Percentiles rank a stretch among this genome's conserved stretches.
phyloP scores from a whole-genome alignment of 2,113 vertebrate genomes.

The Myotis brandtii region DNA sequence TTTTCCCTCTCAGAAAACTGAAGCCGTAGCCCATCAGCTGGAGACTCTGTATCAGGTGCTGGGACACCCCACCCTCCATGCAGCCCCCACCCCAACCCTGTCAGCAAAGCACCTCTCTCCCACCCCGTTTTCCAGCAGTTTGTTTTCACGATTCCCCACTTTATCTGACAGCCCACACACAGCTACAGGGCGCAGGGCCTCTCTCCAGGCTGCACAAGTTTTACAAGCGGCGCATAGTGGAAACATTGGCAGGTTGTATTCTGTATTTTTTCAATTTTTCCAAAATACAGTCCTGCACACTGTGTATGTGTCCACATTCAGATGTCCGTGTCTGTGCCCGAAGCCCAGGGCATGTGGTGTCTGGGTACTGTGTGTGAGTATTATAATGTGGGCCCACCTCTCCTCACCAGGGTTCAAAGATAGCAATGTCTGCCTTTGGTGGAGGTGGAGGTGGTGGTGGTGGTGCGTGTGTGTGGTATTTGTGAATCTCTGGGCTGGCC shows the following conservation, averaged over 20 bases:
- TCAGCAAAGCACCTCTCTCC: not conserved
- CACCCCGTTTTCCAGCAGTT: conserved; percentile 11
- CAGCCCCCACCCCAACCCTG: not conserved
- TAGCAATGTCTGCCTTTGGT: not conserved
- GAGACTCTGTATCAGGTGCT: not conserved
- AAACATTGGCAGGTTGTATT: conserved; percentile 78
- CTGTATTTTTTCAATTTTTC: conserved; percentile 31
- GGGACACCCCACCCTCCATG: not conserved
- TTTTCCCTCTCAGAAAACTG: not conserved
- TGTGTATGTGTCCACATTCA: not conserved
- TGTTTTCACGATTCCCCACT: conserved; percentile 67
- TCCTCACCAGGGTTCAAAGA: conserved; percentile 68
- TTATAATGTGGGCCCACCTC: not conserved
- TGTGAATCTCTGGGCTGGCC: not conserved
- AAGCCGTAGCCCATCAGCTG: not conserved
- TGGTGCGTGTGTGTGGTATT: not conserved
- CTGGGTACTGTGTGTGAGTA: not conserved
- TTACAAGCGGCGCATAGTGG: conserved; percentile 81
- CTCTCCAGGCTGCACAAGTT: conserved; percentile 72
- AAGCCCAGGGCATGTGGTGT: not conserved
- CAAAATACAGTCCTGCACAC: conserved; percentile 64
- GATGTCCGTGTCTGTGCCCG: not conserved
- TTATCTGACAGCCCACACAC: conserved; percentile 72
- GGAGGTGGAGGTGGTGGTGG: too few species aligned
- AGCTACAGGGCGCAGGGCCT: conserved; percentile 58